Percentiles rank a stretch among this genome's conserved stretches.
These are phyloP conservation scores for Fragum fragum DNA, from an alignment of 2,888 invertebrate species.

Conservation along the genomic window DNA sequence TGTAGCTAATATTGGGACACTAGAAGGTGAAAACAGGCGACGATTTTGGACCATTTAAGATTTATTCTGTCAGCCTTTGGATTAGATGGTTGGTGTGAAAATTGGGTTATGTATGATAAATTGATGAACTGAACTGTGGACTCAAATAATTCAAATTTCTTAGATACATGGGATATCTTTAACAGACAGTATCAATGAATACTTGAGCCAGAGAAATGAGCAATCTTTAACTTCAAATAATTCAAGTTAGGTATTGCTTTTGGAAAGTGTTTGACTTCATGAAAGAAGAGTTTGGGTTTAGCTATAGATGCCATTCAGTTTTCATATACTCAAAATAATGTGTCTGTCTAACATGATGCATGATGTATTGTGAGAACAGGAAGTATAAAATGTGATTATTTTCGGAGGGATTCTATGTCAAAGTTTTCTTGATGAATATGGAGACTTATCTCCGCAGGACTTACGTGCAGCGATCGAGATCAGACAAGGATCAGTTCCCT, in stretches of 20 bases:
- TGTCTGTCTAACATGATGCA: too few relatives aligned
- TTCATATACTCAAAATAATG: too few relatives aligned
- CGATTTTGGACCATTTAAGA: background rate
- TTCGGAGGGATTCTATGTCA: background rate
- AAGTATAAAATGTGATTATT: too few relatives aligned
- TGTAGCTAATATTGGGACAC: conserved; percentile 7
- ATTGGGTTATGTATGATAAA: conserved; percentile 15
- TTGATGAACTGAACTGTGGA: conserved; percentile 8
- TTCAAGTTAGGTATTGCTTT: too few relatives aligned
- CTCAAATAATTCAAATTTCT: conserved; percentile 27
- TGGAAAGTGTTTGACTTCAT: too few relatives aligned
- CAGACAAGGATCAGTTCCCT: conserved; percentile 59
- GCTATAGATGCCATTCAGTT: too few relatives aligned
- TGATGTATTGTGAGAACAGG: too few relatives aligned
- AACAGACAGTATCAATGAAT: too few relatives aligned
- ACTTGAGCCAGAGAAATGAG: too few relatives aligned
- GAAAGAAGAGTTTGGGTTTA: too few relatives aligned
- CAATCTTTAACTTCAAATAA: too few relatives aligned
- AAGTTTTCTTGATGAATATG: conserved; percentile 48
- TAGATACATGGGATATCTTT: background rate
- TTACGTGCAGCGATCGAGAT: conserved; percentile 55
- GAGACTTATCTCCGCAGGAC: conserved; percentile 68
- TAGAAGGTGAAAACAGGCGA: background rate
- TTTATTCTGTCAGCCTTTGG: conserved; percentile 8
- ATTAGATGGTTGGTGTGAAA: conserved; percentile 11